A percentile compares a stretch with the other conserved stretches of the same genome.
Evolutionary conservation across 35 echinoderm and acorn worm species (phyloP).

Genomic region (Patiria miniata): DNA sequence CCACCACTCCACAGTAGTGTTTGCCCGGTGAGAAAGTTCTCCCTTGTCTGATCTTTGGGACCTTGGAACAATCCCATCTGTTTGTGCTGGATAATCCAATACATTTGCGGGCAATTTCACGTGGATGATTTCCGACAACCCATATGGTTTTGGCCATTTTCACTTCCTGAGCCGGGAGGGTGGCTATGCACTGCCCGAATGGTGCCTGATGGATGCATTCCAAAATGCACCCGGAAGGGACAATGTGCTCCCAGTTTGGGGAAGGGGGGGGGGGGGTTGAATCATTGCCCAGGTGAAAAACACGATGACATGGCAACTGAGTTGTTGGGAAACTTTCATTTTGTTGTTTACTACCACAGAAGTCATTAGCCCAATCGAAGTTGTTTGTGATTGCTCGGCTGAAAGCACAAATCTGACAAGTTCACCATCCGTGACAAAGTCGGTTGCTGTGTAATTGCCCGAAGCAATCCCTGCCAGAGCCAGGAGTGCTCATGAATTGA

Average conservation of each 20-base stretch:
- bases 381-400: not conserved
- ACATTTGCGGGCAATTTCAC: not conserved
- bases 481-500: no score
- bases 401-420: not conserved
- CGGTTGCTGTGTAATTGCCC: no score
- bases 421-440: not conserved
- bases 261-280: not conserved
- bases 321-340: not conserved
- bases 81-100: not conserved
- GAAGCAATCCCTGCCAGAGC: no score
- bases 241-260: not conserved
- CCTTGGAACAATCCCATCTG: not conserved
- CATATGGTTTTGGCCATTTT: not conserved
- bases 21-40: constrained; percentile 14
- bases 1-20: not conserved
- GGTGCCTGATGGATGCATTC: not conserved
- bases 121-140: not conserved
- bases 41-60: constrained; percentile 15
- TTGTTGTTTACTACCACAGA: not conserved
- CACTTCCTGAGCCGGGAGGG: not conserved
- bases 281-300: no score
- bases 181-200: not conserved
- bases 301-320: not conserved
- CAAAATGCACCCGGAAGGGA: not conserved
- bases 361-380: not conserved